phyloP scores from a whole-genome alignment of 2,797 vertebrate genomes.

The Oreonectes daqikongensis region DNA sequence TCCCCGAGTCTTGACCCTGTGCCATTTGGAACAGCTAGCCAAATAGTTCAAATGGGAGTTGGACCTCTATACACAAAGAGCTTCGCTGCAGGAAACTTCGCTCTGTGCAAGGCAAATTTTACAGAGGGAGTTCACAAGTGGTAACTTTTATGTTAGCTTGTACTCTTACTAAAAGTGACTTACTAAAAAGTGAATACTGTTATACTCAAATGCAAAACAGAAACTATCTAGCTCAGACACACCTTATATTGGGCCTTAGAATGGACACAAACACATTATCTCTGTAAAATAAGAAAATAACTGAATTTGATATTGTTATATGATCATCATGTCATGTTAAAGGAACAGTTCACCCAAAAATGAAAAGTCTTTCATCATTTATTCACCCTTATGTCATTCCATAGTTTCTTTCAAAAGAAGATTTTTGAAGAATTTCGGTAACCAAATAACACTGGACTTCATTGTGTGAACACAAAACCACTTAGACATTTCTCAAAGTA shows the following conservation, averaged over 20 bases:
- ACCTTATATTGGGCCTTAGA: neutral
- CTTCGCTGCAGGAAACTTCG: conserved; percentile 39
- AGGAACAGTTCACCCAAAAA: too few relatives aligned
- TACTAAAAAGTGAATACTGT: neutral
- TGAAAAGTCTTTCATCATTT: too few relatives aligned
- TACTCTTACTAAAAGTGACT: neutral
- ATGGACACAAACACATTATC: neutral
- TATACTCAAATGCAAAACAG: neutral
- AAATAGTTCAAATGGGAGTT: conserved; percentile 45
- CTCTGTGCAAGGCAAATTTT: conserved; percentile 28
- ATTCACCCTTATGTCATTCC: too few relatives aligned
- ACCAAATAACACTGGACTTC: too few relatives aligned
- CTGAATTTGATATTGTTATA: neutral
- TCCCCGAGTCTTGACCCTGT: conserved; percentile 34
- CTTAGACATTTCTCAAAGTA: too few relatives aligned
- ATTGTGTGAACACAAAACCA: too few relatives aligned
- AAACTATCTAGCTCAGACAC: neutral
- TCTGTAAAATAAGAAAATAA: neutral
- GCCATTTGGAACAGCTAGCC: conserved; percentile 47
- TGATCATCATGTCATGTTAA: neutral
- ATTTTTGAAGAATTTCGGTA: too few relatives aligned
- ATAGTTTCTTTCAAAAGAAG: too few relatives aligned
- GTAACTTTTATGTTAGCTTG: neutral
- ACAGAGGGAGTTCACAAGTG: neutral
- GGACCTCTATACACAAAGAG: conserved; percentile 41